These are phyloP conservation scores for Labia minor DNA, from an alignment of 2,888 invertebrate genomes.

Conservation along the genomic window DNA sequence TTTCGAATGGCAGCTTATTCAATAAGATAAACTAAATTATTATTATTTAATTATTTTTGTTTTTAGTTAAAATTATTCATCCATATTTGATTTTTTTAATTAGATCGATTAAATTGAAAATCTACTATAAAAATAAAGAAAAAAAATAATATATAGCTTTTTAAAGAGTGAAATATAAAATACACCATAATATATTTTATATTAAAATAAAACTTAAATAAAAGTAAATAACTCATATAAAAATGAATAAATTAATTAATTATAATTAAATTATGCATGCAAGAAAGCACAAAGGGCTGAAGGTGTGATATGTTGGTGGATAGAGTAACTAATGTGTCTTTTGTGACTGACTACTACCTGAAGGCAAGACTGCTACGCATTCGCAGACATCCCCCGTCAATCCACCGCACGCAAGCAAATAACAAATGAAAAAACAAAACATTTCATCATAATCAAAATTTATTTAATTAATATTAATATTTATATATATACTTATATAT, in stretches of 20 bases:
- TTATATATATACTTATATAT: slow-evolving; percentile 15
- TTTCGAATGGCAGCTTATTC: no score
- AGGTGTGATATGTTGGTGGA: slow-evolving; percentile 19
- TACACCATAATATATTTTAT: no score
- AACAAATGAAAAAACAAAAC: slow-evolving; percentile 27
- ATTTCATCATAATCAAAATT: slow-evolving; percentile 21
- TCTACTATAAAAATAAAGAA: slow-evolving; percentile 14
- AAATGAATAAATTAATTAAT: no score
- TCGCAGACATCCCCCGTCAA: slow-evolving; percentile 25
- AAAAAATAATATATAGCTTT: slow-evolving; percentile 18
- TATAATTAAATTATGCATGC: not conserved
- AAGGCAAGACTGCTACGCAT: slow-evolving; percentile 32
- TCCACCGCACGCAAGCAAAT: slow-evolving; percentile 27
- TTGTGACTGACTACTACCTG: slow-evolving; percentile 28
- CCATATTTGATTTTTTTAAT: not conserved
- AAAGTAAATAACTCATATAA: no score
- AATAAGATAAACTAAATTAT: no score
- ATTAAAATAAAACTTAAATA: no score
- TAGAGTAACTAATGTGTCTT: slow-evolving; percentile 16
- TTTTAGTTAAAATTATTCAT: no score
- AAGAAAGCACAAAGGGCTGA: not conserved
- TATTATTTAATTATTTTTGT: no score
- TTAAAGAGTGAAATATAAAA: no score
- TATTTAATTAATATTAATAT: slow-evolving; percentile 23
- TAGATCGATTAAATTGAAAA: not conserved